Base-by-base conservation (phyloP, 2,888 invertebrate species). In the Deilephila porcellus region DNA sequence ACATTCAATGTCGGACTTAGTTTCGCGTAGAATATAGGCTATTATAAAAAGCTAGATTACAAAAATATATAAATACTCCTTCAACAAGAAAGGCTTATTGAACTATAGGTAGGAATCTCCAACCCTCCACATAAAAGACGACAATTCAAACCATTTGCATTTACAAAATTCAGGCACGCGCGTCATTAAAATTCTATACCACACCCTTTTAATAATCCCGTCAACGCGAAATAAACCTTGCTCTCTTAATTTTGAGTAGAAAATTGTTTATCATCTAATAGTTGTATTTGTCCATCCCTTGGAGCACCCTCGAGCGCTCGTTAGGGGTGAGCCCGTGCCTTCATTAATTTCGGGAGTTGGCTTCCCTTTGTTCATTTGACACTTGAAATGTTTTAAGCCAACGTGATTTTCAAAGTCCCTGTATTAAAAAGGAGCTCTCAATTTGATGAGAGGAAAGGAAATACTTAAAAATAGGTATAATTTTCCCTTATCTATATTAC, bases 111-210 rank as follows among this genome's bases (percentile, higher is more conserved):
- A 25, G 67, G 37, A 67, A 52, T 52, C 67, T 67, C 52, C 63
- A 34, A 56, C 56, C 73, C 67, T 37, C 67, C 25, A 77, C 64
- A 52, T 60, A 20, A 71, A 75, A 77, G 75, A 64, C 56, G n/a
- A 72, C 80, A 78, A 80, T 81, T 79, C 76, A 80, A 80, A 83
- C 79, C 80, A 82, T 78, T 81, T 83, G 79, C 76, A 83, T 56
- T 60, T 79, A 82, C 81, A 83, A 81, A 83, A 83, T 82, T 84
- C 83, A 76, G 85, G 83, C 87, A 86, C 85, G 85, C 79, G 82
- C 81, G 25, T 83, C 84, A 79, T 87, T 87, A 80, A 82, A 84
- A 84, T 81, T 80, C 79, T 76, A 78, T 75, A 76, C 76, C 73
- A 76, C 75, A 75, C 76, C 64, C 77, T 77, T 76, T 71, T 74